A percentile compares a stretch with the other conserved stretches of the same genome.
phyloP scores from a whole-genome alignment of 2,797 vertebrate species.

The Rhynchotus rufescens region DNA sequence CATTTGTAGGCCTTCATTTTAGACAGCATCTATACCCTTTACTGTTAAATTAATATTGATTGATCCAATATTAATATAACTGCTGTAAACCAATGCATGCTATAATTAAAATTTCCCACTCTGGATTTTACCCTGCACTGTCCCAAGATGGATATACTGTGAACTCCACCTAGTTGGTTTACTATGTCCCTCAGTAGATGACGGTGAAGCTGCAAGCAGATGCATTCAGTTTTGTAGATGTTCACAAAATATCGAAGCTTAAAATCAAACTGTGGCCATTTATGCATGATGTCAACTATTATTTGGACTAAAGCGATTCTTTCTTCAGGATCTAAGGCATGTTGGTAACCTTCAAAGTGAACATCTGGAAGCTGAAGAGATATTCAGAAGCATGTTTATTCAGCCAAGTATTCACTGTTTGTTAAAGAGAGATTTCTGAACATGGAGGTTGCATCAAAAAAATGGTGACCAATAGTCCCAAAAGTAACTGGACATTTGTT shows the following conservation, averaged over 20 bases:
- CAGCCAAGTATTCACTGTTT: neutral
- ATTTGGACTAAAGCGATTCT: no score
- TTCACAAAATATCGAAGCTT: constrained; percentile 75
- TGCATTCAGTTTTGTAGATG: constrained; percentile 73
- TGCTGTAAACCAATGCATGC: neutral
- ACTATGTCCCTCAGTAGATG: constrained; percentile 76
- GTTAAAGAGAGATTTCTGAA: neutral
- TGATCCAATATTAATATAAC: neutral
- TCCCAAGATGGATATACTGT: neutral
- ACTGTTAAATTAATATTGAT: neutral
- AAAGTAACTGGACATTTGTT: neutral
- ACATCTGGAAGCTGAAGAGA: constrained; percentile 80
- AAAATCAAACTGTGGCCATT: constrained; percentile 78
- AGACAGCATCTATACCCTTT: neutral
- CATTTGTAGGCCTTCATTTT: neutral
- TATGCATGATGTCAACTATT: constrained; percentile 80
- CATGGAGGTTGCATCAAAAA: neutral
- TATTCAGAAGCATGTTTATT: neutral
- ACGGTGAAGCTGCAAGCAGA: constrained; percentile 79
- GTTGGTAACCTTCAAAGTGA: constrained; percentile 85
- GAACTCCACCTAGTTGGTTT: constrained; percentile 44
- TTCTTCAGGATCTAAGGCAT: neutral
- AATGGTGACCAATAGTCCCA: neutral
- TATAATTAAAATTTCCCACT: neutral
- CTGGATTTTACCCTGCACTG: neutral